phyloP scores from a whole-genome alignment of 92 coral and sea anemone species.

The Porites cylindrica region DNA sequence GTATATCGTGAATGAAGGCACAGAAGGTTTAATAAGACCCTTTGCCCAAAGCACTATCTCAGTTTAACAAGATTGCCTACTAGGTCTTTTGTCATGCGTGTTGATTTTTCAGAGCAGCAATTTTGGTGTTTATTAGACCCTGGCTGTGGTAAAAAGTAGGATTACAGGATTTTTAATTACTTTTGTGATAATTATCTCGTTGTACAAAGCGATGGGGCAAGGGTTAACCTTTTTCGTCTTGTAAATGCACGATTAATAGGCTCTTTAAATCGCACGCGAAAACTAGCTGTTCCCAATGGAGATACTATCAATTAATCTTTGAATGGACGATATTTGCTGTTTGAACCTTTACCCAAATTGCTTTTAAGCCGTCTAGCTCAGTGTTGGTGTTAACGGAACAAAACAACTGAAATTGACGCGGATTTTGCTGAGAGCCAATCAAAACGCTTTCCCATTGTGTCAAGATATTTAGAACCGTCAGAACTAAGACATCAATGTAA shows the following conservation, averaged over 20 bases:
- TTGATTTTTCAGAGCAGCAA: neutral
- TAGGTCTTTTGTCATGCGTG: neutral
- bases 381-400: neutral
- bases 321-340: neutral
- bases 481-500: neutral
- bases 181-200: neutral
- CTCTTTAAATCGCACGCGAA: neutral
- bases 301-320: conserved; percentile 6
- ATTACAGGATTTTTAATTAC: conserved; percentile 34
- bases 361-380: neutral
- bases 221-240: neutral
- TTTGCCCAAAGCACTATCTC: neutral
- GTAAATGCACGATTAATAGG: neutral
- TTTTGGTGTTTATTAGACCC: neutral
- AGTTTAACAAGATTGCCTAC: neutral
- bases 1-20: too few relatives aligned
- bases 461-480: conserved; percentile 12
- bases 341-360: conserved; percentile 18
- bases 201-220: neutral
- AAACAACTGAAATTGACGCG: conserved; percentile 6
- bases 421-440: conserved; percentile 10
- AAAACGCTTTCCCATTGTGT: neutral
- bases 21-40: neutral
- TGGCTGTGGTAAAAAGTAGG: conserved; percentile 7
- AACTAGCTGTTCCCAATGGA: neutral